Percentiles rank a stretch among this genome's conserved stretches.
Conservation (phyloP, 2,113 vertebrate genomes). For the Rhinolophus sinicus region DNA sequence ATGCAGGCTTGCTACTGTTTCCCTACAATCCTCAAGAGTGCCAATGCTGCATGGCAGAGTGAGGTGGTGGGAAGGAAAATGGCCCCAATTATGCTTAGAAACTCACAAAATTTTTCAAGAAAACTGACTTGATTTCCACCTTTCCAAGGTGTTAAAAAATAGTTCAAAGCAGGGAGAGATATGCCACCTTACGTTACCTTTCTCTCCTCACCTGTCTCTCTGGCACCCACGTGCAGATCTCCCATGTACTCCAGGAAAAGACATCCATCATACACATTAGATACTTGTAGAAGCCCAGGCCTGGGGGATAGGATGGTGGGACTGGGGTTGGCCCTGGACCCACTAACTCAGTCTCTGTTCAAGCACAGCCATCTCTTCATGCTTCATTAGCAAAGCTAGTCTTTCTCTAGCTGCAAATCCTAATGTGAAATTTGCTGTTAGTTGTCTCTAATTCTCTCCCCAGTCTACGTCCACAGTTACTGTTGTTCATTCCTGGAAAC, state of each 20-base stretch:
- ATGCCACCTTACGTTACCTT: not conserved
- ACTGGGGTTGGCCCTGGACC: not conserved
- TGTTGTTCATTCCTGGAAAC: not conserved
- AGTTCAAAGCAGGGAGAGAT: not conserved
- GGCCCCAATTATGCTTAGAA: not conserved
- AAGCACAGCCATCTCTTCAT: not conserved
- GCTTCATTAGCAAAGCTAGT: not conserved
- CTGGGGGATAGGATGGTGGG: rapidly evolving
- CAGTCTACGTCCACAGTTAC: not conserved
- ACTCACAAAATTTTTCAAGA: not conserved
- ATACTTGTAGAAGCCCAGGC: not conserved
- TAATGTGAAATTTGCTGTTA: not conserved
- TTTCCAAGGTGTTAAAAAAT: not conserved
- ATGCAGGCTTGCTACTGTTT: not conserved
- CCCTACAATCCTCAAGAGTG: too few species aligned
- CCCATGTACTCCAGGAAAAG: not conserved
- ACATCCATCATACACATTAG: rapidly evolving
- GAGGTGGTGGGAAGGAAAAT: not conserved
- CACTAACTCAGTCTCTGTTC: not conserved
- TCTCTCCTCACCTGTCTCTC: not conserved
- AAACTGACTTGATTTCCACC: not conserved
- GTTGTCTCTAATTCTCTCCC: not conserved
- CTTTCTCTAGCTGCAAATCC: not conserved
- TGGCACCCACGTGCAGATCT: not conserved
- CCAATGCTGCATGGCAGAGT: not conserved